Evolutionary conservation across 2,888 invertebrate genomes (phyloP), one percentile per base, ranked within the genome.

Genomic region (Fragum whitleyi): DNA sequence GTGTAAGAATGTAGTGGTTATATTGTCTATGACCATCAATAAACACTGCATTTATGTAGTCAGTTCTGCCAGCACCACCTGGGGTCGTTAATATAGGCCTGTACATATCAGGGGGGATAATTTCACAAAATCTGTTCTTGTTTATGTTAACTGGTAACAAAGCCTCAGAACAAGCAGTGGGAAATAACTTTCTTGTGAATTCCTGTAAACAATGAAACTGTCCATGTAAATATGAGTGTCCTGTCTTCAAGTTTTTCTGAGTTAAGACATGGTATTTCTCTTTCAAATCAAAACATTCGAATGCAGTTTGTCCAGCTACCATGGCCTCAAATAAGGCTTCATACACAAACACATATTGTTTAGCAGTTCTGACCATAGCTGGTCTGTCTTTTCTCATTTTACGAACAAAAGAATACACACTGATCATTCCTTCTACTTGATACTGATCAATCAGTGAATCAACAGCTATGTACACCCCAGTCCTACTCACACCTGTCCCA

Each of bases 21-120:
- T 73, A 78, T 19, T 76, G 67, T 47, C 75, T 79, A 77, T 92
- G 92, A 29, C 93, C 90, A 77, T 94, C 93, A n/a, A 93, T 39
- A 73, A 91, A 91, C 14, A 93, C 77, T n/a, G 93, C 93, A 81
- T 94, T 94, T 53, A 94, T 92, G 81, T 93, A 94, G 74, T 92
- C 92, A 0, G 90, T 90, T 29, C 90, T 67, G 0, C 86, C 87
- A 0, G 87, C 36, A 0, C 88, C 90, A 23, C 89, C 89, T 3
- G 89, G 88, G 11, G 92, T 90, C 29, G 42, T 75, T 21, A 92
- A 78, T 11, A 85, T 28, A 0, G 91, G 90, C 23, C 92, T 89
- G 74, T 86, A 86, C 9, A 79, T 78, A 73, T 93, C 91, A 1
- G 89, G 83, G 0, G 93, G 92, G 0, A 92, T 73, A 19, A 93